Evolutionary conservation across 2,888 invertebrate species (phyloP), one percentile per base, ranked within the genome.

Genomic region (Callinectes sapidus): DNA sequence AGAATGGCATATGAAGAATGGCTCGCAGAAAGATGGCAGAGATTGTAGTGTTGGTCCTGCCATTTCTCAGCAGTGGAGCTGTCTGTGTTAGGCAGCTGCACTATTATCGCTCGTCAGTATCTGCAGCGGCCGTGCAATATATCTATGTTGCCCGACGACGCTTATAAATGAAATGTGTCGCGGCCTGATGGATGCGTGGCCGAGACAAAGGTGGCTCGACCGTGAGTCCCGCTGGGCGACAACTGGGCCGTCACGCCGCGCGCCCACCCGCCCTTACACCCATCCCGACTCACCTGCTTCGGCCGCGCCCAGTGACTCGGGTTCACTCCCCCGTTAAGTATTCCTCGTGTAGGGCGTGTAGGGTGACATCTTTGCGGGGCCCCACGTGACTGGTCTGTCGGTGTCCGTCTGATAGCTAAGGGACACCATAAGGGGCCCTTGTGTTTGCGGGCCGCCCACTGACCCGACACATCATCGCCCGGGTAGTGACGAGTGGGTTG

Each of bases 91-190:
- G 90, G 90, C 90, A 87, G 92, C 77, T 90, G 90, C 92, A 66
- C 92, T 66, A 91, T 92, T 92, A 92, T 92, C 92, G 89, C 91
- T 77, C 91, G 92, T 92, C 92, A 92, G 90, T 92, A 92, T 92
- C 92, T 91, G 88, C 92, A 92, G 85, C 85, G 66, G 88, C 88
- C 88, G 88, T 88, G 91, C 90, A 91, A 90, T 92, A 89, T 92
- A 92, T 92, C 90, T 91, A 91, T 89, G 92, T 91, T 91, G 92
- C 88, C 71, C 71, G 90, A 77, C 89, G 92, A 92, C 92, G 91
- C 92, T 61, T 92, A 92, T 92, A 92, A 92, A 92, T 92, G 92
- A 92, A 92, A 91, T 92, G 92, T 92, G 92, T 92, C 91, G 32
- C 42, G 66, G 88, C 35, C 85, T 92, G 92, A 92, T 92, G 92